Percentiles rank a stretch among this genome's conserved stretches.
phyloP scores from a whole-genome alignment of 2,888 invertebrate genomes.

The Zele albiditarsus region DNA sequence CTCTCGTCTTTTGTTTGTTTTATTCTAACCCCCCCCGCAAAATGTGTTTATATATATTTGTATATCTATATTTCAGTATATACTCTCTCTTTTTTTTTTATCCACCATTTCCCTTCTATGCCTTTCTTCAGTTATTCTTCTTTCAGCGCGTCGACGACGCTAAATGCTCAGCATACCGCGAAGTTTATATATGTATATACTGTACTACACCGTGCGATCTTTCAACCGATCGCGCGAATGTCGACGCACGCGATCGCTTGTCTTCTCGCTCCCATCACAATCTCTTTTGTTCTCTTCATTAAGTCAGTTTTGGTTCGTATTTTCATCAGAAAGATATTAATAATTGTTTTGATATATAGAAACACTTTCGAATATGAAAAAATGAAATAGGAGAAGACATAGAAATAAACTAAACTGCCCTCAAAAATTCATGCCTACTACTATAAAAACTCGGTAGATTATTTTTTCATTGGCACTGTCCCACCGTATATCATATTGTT shows the following conservation, averaged over 20 bases:
- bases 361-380: too few relatives aligned
- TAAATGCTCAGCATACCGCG: constrained; percentile 42
- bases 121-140: background rate
- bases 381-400: background rate
- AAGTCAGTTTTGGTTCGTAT: background rate
- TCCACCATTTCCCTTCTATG: background rate
- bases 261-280: constrained; percentile 35
- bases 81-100: constrained; percentile 10
- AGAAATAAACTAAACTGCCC: background rate
- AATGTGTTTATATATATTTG: background rate
- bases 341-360: too few relatives aligned
- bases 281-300: constrained; percentile 37
- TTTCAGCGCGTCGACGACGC: background rate
- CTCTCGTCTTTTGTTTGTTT: constrained; percentile 29
- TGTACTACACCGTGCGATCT: constrained; percentile 35
- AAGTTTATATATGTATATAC: background rate
- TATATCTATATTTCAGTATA: background rate
- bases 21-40: constrained; percentile 21
- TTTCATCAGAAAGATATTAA: too few relatives aligned
- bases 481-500: too few relatives aligned
- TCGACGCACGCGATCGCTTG: constrained; percentile 35
- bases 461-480: background rate
- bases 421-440: background rate
- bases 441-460: background rate
- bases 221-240: constrained; percentile 40